Percentiles rank a stretch among this genome's conserved stretches.
Evolutionary conservation across 1,140 invertebrate genomes (phyloP).

Genomic region (Caenorhabditis latens): DNA sequence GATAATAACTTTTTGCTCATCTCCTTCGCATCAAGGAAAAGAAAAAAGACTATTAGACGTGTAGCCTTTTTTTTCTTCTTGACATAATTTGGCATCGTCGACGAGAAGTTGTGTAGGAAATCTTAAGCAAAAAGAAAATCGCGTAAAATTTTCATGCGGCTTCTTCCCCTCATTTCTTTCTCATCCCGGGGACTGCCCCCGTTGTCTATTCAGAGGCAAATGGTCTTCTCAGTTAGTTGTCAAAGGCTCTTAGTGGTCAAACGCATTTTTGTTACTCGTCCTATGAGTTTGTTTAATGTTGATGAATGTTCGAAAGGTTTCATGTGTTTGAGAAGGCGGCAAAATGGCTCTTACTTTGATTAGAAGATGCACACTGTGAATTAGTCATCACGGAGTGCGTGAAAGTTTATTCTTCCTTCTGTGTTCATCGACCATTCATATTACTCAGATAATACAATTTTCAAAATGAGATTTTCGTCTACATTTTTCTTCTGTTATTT

Average conservation of each 20-base stretch:
- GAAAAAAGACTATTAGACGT: slow-evolving; percentile 11
- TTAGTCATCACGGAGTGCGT: not conserved
- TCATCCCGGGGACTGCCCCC: not conserved
- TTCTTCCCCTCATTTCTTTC: slow-evolving; percentile 11
- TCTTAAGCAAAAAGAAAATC: slow-evolving; percentile 40
- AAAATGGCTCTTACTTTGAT: slow-evolving; percentile 7
- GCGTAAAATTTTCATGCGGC: slow-evolving; percentile 52
- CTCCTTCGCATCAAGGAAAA: not conserved
- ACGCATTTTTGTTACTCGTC: not conserved
- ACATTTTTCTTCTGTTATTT: not conserved
- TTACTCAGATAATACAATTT: slow-evolving; percentile 44
- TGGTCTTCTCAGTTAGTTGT: slow-evolving; percentile 31
- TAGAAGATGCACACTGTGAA: not conserved
- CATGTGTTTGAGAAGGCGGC: not conserved
- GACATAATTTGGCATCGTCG: slow-evolving; percentile 39
- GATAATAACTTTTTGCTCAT: slow-evolving; percentile 42
- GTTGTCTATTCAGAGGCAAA: slow-evolving; percentile 44
- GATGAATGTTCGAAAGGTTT: not conserved
- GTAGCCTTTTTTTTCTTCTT: slow-evolving; percentile 9
- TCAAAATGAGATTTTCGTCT: not conserved
- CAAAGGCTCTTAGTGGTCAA: not conserved
- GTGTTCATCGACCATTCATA: slow-evolving; percentile 23
- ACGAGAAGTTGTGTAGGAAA: not conserved
- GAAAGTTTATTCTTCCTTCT: slow-evolving; percentile 10
- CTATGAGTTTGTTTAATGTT: not conserved